These are phyloP conservation scores for Eumacrocentrus americanus DNA, from an alignment of 2,888 invertebrate genomes.

Conservation along the genomic window DNA sequence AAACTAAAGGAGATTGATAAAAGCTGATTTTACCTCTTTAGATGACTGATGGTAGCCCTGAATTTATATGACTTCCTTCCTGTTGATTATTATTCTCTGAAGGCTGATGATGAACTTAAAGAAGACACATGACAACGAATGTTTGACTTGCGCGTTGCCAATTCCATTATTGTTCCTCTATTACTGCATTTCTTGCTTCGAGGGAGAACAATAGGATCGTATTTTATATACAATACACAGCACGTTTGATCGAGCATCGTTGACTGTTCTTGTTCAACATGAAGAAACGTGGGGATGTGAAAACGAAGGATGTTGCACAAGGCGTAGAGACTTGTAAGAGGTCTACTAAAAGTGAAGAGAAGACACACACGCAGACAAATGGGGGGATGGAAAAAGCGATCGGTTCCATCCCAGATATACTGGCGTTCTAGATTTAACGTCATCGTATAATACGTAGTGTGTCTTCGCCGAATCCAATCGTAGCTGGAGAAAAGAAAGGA, in stretches of 20 bases:
- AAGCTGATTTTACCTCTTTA: too few species aligned
- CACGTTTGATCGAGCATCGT: conserved; percentile 1
- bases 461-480: conserved; percentile 31
- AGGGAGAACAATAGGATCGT: conserved; percentile 5
- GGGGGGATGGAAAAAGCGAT: conserved; percentile 23
- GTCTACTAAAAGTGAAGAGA: not conserved
- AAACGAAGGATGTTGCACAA: conserved; percentile 29
- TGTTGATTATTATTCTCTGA: not conserved
- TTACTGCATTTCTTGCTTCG: not conserved
- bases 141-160: conserved; percentile 25
- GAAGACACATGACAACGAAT: not conserved
- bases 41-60: too few species aligned
- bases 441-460: too few species aligned
- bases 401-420: conserved; percentile 46
- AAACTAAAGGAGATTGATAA: too few species aligned
- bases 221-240: not conserved
- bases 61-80: too few species aligned
- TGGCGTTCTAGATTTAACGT: conserved; percentile 44
- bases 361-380: not conserved
- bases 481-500: conserved; percentile 38
- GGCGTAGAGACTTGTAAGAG: conserved; percentile 5
- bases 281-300: conserved; percentile 20
- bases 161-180: conserved; percentile 1
- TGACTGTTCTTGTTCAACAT: conserved; percentile 1
- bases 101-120: not conserved